Evolutionary conservation across 1,140 invertebrate genomes (phyloP).

Genomic region (Drosophila santomea): DNA sequence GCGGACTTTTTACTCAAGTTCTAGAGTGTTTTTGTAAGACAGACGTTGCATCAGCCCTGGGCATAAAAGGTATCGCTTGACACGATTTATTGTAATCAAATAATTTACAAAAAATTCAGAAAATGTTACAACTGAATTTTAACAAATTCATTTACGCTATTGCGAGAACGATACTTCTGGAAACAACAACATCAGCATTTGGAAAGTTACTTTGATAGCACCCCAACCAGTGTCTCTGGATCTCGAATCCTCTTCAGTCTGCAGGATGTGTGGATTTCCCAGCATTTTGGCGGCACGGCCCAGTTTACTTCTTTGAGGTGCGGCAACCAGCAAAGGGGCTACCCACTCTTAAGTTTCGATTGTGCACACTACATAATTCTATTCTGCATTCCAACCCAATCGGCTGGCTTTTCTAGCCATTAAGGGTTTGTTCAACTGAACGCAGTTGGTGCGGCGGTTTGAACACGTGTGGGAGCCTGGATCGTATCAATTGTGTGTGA

Average conservation of each 20-base stretch:
- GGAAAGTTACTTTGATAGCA: constrained; percentile 62
- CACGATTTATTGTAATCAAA: constrained; percentile 81
- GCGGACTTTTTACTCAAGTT: neutral
- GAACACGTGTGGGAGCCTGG: constrained; percentile 61
- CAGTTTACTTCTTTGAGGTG: constrained; percentile 80
- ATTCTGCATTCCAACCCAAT: constrained; percentile 63
- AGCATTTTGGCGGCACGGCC: constrained; percentile 66
- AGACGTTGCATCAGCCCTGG: constrained; percentile 37
- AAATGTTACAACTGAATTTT: constrained; percentile 79
- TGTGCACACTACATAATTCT: constrained; percentile 65
- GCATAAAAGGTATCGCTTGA: constrained; percentile 39
- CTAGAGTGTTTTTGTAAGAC: constrained; percentile 32
- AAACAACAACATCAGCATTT: constrained; percentile 24
- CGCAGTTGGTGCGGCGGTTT: neutral
- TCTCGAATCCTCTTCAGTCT: constrained; percentile 8
- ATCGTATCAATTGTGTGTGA: constrained; percentile 84
- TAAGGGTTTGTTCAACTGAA: neutral
- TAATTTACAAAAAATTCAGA: constrained; percentile 81
- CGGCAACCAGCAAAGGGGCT: constrained; percentile 48
- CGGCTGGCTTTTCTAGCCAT: neutral
- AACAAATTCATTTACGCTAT: constrained; percentile 76
- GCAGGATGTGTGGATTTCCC: constrained; percentile 80
- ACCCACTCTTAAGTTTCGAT: constrained; percentile 43
- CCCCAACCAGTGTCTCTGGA: neutral
- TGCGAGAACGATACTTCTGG: constrained; percentile 22